Evolutionary conservation across 2,113 vertebrate species (phyloP).

Genomic region (Nerophis ophidion): DNA sequence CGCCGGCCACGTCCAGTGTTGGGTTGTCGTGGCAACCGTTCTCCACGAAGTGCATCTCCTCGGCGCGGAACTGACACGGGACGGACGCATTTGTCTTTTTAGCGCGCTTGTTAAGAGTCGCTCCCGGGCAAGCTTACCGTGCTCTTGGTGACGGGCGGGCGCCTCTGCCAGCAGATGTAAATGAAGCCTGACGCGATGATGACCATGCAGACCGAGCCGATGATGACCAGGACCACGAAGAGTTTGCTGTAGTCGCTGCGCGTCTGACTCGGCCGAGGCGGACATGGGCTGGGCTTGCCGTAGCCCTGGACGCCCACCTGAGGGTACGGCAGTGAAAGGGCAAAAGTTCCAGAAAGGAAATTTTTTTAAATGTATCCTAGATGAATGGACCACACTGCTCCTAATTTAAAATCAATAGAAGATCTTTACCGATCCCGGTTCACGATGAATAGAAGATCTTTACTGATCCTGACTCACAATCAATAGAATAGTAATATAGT

Average conservation of each 20-base stretch:
- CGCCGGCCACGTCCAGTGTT: slow-evolving; percentile 90
- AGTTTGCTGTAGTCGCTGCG: slow-evolving; percentile 95
- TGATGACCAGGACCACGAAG: slow-evolving; percentile 92
- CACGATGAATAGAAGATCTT: no score
- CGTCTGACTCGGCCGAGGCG: slow-evolving; percentile 77
- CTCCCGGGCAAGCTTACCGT: slow-evolving; percentile 67
- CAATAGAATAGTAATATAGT: no score
- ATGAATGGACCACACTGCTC: neutral
- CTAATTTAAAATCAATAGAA: no score
- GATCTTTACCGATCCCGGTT: no score
- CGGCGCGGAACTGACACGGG: slow-evolving; percentile 70
- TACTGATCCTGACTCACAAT: no score
- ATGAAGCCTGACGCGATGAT: slow-evolving; percentile 89
- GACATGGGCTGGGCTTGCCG: slow-evolving; percentile 80
- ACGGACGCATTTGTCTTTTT: neutral
- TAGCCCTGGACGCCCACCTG: slow-evolving; percentile 92
- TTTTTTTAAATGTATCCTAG: no score
- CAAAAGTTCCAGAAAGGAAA: neutral
- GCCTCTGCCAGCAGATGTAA: slow-evolving; percentile 95
- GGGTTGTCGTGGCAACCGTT: slow-evolving; percentile 98
- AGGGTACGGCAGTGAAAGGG: neutral
- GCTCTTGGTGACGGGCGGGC: slow-evolving; percentile 85
- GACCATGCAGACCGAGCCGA: slow-evolving; percentile 88
- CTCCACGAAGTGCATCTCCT: slow-evolving; percentile 95
- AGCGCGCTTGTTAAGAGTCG: no score